Conservation (phyloP, 2,888 invertebrate genomes). For the Portevinia maculata region DNA sequence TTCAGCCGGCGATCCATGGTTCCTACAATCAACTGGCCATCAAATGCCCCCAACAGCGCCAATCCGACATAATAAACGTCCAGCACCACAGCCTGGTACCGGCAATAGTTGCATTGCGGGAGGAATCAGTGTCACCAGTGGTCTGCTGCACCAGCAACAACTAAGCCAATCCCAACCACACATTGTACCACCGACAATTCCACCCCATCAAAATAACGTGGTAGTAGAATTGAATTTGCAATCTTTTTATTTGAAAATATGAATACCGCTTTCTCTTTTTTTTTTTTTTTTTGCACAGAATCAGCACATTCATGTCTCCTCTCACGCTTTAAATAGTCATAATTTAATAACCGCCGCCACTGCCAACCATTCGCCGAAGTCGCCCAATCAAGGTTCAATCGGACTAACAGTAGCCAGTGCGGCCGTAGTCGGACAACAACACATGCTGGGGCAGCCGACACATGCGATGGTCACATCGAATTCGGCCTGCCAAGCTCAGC, state of each 20-base stretch:
- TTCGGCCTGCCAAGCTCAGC: conserved; percentile 76
- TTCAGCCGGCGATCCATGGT: conserved; percentile 83
- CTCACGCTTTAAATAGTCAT: conserved; percentile 83
- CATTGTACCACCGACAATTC: conserved; percentile 82
- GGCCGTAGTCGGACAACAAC: conserved; percentile 79
- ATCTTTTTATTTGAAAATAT: background rate
- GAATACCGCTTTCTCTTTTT: too few species aligned
- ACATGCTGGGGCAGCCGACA: conserved; percentile 77
- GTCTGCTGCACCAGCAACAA: conserved; percentile 79
- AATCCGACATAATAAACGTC: conserved; percentile 83
- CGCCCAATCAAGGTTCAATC: conserved; percentile 80
- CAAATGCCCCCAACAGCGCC: conserved; percentile 84
- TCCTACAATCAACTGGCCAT: conserved; percentile 82
- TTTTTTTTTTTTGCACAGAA: conserved; percentile 77
- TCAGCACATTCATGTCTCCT: conserved; percentile 81
- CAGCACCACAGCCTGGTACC: conserved; percentile 82
- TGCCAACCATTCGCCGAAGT: conserved; percentile 82
- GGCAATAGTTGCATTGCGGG: conserved; percentile 75
- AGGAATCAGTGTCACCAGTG: conserved; percentile 73
- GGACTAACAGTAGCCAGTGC: conserved; percentile 58
- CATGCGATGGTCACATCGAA: conserved; percentile 73
- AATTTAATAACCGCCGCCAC: conserved; percentile 80
- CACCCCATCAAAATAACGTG: conserved; percentile 81
- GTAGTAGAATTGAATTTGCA: conserved; percentile 69
- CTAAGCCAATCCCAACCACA: conserved; percentile 82